These are phyloP conservation scores for Siniperca undulata DNA, from an alignment of 2,797 vertebrate species.

Conservation along the genomic window DNA sequence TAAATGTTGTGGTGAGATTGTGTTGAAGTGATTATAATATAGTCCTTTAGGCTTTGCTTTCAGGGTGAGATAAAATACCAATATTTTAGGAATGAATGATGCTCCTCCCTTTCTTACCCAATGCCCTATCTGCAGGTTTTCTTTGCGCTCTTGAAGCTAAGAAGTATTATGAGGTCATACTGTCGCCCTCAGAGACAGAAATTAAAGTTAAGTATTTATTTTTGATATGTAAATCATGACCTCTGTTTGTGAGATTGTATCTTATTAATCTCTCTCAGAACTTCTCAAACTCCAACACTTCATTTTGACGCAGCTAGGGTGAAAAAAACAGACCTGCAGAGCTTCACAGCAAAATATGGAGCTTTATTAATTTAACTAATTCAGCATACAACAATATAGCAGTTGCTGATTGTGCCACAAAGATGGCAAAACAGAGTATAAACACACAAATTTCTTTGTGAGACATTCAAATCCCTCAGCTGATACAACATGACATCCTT, in stretches of 20 bases:
- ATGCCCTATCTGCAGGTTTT: constrained; percentile 42
- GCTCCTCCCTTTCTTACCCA: constrained; percentile 46
- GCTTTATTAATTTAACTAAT: constrained; percentile 23
- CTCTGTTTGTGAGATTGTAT: constrained; percentile 37
- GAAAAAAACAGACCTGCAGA: neutral
- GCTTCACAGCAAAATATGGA: neutral
- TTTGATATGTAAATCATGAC: constrained; percentile 61
- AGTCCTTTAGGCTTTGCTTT: constrained; percentile 68
- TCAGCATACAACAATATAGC: neutral
- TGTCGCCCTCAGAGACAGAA: constrained; percentile 34
- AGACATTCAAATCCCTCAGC: constrained; percentile 32
- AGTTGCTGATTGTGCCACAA: constrained; percentile 9
- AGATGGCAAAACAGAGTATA: neutral
- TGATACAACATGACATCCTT: constrained; percentile 34
- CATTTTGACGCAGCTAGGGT: neutral
- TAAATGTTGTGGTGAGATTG: constrained; percentile 72
- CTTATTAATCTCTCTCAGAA: constrained; percentile 34
- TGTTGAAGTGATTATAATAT: constrained; percentile 79
- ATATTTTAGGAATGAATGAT: constrained; percentile 71
- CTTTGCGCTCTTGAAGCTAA: constrained; percentile 47
- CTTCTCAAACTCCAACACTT: neutral
- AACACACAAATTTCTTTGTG: constrained; percentile 6
- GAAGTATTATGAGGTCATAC: constrained; percentile 59
- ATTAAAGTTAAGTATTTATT: constrained; percentile 55
- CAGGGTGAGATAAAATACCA: constrained; percentile 77